Evolutionary conservation across 2,113 vertebrate genomes (phyloP), one percentile per base, ranked within the genome.

Genomic region (Turdus rufiventris): DNA sequence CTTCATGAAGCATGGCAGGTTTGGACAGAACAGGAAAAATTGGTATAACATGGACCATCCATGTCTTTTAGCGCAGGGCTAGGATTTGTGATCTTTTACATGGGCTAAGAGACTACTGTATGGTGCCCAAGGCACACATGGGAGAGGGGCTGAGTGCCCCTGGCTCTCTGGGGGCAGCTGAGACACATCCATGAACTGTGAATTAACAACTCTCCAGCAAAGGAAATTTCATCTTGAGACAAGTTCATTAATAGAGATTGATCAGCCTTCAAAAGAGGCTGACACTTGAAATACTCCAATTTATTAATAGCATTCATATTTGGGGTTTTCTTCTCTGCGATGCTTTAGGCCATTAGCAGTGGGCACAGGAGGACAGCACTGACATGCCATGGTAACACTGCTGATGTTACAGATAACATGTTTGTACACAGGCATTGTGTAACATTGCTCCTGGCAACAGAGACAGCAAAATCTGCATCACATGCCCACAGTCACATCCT

Each of bases 401-500:
- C 45, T 63, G 68, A 88, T 71, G 20, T n/a, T 91, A 57, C 58
- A 58, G 50, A 84, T 4, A 36, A 14, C 24, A 21, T 2, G 2
- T 38, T 87, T 60, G 15, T 57, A 23, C 66, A 72, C 47, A 85
- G 33, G 54, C 73, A n/a, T 40, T 60, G 48, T 15, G 4, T 61
- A 91, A 75, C 48, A 77, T 33, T 0, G 26, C 91, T 95, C 18
- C 20, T 68, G 71, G 91, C 80, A 77, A 92, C 36, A 34, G 66
- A 89, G 34, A 65, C 43, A 28, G 63, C 68, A 87, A 81, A 89
- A 91, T 72, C 53, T 70, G 0, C 51, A 51, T 86, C 67, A 40
- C 67, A 16, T 77, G 86, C 78, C 78, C 58, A 21, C 60, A 92
- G 71, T 96, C 92, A 93, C 48, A 93, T 93, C 88, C 66, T 75